Conservation (phyloP, 2,797 vertebrate genomes). For the Syngnathus acus region DNA sequence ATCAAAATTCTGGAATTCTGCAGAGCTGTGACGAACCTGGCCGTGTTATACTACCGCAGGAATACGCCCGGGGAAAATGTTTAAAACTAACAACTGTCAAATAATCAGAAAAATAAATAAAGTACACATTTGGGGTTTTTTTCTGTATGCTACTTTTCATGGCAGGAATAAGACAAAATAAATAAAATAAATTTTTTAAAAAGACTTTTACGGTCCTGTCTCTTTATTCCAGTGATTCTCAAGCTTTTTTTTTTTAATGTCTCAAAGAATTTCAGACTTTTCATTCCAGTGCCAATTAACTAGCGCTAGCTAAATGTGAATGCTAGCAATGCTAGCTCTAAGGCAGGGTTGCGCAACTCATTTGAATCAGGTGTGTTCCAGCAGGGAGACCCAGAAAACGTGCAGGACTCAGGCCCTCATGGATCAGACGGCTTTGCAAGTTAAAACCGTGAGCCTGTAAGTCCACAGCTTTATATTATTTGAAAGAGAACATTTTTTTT, state of each 20-base stretch:
- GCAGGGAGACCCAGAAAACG: no score
- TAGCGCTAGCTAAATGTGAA: no score
- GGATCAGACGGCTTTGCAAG: no score
- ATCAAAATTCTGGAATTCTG: not conserved
- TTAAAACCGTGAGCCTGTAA: no score
- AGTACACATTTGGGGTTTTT: not conserved
- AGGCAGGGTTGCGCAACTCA: no score
- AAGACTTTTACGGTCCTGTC: not conserved
- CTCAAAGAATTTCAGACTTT: no score
- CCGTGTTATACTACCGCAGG: not conserved
- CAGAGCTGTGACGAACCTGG: not conserved
- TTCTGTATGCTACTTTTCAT: not conserved
- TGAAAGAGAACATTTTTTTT: no score
- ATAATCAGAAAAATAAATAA: not conserved
- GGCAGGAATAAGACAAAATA: not conserved
- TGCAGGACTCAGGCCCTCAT: no score
- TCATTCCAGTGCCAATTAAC: no score
- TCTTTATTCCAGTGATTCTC: not conserved
- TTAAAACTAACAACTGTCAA: not conserved
- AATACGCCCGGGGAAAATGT: not conserved
- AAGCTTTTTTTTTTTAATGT: not conserved
- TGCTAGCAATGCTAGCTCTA: no score
- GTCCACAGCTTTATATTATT: no score
- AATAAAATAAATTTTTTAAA: not conserved
- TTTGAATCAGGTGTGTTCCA: no score